Evolutionary conservation across 2,113 vertebrate genomes (phyloP).

Genomic region (Dicaeum eximium): DNA sequence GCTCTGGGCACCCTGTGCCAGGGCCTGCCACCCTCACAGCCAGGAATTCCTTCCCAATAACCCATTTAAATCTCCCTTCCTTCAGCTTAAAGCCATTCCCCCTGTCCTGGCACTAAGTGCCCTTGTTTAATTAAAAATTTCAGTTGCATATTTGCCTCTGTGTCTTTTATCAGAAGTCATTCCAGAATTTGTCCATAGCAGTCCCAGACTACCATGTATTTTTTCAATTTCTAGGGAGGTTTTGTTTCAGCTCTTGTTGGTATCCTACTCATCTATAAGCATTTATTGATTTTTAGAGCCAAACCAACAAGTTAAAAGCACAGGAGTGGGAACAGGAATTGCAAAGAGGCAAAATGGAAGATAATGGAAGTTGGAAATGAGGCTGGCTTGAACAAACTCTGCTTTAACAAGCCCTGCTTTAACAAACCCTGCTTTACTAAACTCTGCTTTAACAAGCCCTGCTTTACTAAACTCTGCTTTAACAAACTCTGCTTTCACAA

Average conservation of each 20-base stretch:
- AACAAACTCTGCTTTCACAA: neutral
- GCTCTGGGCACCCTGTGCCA: neutral
- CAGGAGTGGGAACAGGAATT: neutral
- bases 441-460: no score
- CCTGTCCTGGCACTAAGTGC: neutral
- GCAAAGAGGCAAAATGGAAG: neutral
- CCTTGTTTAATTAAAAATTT: neutral
- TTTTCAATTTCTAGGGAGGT: neutral
- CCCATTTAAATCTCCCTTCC: neutral
- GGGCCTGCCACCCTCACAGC: rapidly evolving
- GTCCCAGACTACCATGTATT: neutral
- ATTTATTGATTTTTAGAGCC: conserved; percentile 21
- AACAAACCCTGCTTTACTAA: neutral
- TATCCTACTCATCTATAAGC: neutral
- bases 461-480: no score
- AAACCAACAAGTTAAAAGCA: neutral
- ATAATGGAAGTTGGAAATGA: neutral
- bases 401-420: neutral
- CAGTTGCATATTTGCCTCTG: neutral
- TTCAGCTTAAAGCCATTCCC: neutral
- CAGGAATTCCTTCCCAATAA: neutral
- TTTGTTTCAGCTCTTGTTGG: neutral
- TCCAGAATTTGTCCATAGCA: neutral
- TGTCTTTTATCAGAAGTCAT: neutral
- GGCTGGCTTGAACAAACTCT: conserved; percentile 31